These are phyloP conservation scores for Mobula birostris DNA, from an alignment of 2,113 vertebrate species.

Conservation along the genomic window DNA sequence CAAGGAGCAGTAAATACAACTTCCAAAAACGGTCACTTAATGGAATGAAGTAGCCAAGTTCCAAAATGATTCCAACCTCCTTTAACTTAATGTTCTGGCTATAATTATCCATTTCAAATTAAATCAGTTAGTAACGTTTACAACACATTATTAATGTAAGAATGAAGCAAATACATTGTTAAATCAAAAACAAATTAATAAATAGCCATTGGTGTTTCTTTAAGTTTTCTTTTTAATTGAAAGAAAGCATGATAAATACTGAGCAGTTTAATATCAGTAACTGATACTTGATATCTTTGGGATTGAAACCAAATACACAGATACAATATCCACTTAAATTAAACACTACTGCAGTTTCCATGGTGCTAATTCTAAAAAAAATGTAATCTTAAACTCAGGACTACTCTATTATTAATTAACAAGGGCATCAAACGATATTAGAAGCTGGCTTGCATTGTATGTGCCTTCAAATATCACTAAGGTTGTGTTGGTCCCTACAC, in stretches of 20 bases:
- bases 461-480: background rate
- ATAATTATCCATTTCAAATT: background rate
- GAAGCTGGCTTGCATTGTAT: background rate
- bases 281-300: conserved; percentile 15
- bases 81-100: background rate
- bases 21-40: background rate
- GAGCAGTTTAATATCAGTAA: background rate
- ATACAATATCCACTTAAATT: conserved; percentile 30
- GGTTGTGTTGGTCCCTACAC: background rate
- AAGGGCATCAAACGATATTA: background rate
- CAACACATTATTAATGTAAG: background rate
- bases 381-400: background rate
- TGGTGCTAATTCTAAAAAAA: background rate
- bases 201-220: background rate
- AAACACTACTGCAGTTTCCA: conserved; percentile 27
- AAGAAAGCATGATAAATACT: background rate
- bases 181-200: too few relatives aligned
- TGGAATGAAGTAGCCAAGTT: background rate
- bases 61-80: background rate
- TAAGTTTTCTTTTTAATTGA: background rate
- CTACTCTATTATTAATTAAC: conserved; percentile 15
- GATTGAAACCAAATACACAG: conserved; percentile 1
- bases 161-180: background rate
- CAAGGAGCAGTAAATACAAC: background rate
- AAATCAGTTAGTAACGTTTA: background rate